Evolutionary conservation across 2,797 vertebrate genomes (phyloP), one percentile per base, ranked within the genome.

Genomic region (Fringilla coelebs): DNA sequence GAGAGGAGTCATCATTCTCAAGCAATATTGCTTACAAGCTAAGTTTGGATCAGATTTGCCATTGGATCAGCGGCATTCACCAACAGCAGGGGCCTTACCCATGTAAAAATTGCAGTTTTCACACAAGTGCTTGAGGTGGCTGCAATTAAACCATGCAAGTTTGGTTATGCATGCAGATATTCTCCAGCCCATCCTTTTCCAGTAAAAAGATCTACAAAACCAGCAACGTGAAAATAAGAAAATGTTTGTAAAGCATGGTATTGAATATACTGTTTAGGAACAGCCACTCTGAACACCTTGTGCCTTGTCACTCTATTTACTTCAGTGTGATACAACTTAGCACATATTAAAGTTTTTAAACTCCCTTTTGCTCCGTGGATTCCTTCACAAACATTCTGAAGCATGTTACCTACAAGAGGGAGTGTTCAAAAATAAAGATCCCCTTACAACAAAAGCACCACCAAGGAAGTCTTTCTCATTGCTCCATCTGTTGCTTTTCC

Each of bases 61-160:
- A 45, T 54, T 68, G 41, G 70, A 77, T 88, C 85, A 88, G 72
- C 40, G 70, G 88, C 88, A 94, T 75, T 95, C 78, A 87, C 80
- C 88, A 91, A 78, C 45, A 61, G 43, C 90, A 95, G 73, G 83
- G 67, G 21, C 73, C 84, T 95, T 77, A 85, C 46, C 76, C 92
- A 85, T 70, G 67, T 65, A 65, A 91, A 97, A 96, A 72, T 54
- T 73, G 77, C 83, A 91, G 66, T 45, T 77, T 93, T 91, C 89
- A 82, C 87, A 62, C 46, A 96, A 91, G 85, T 91, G 79, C 81
- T 76, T 71, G 38, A 88, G 10, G 7, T 45, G 8, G 24, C 55
- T 61, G 28, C 79, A 88, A 19, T 31, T 65, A 28, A 87, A 83
- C 17, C 17, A 28, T 3, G 4, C 8, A 38, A 51, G 60, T 66